phyloP scores from a whole-genome alignment of 1,140 invertebrate genomes.

The Probaryconus sp. region DNA sequence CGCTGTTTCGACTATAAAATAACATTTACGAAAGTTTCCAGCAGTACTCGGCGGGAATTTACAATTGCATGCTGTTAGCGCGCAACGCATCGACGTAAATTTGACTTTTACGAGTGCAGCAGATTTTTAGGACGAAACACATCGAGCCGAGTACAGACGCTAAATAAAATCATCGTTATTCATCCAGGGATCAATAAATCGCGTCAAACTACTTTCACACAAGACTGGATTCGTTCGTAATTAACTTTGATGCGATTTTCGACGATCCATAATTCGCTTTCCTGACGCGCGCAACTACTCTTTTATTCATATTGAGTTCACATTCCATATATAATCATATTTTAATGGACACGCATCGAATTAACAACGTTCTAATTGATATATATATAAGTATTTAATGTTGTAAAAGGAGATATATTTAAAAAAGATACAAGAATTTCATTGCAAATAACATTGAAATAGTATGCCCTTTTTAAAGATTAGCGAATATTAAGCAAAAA shows the following conservation, averaged over 20 bases:
- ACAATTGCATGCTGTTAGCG: background rate
- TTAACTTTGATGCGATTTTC: slow-evolving; percentile 2
- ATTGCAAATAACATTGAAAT: too few relatives aligned
- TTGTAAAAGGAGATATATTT: too few relatives aligned
- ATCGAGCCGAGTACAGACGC: too few relatives aligned
- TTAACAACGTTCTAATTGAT: too few relatives aligned
- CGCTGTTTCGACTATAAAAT: slow-evolving; percentile 11
- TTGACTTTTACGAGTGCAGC: slow-evolving; percentile 19
- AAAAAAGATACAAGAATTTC: too few relatives aligned
- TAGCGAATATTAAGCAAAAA: too few relatives aligned
- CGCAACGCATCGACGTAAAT: background rate
- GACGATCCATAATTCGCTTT: background rate
- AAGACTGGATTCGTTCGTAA: slow-evolving; percentile 1
- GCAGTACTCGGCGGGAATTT: slow-evolving; percentile 9
- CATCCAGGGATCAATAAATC: slow-evolving; percentile 4
- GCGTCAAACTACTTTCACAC: background rate
- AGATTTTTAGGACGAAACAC: slow-evolving; percentile 11
- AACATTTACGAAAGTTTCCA: slow-evolving; percentile 12
- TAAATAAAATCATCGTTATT: slow-evolving; percentile 10
- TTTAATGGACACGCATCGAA: too few relatives aligned
- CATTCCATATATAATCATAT: too few relatives aligned
- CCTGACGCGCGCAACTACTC: background rate
- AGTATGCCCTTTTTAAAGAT: too few relatives aligned
- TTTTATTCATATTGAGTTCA: slow-evolving; percentile 4
- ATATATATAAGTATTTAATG: too few relatives aligned